Evolutionary conservation across 2,888 invertebrate genomes (phyloP).

Genomic region (Amphiduros pacificus): DNA sequence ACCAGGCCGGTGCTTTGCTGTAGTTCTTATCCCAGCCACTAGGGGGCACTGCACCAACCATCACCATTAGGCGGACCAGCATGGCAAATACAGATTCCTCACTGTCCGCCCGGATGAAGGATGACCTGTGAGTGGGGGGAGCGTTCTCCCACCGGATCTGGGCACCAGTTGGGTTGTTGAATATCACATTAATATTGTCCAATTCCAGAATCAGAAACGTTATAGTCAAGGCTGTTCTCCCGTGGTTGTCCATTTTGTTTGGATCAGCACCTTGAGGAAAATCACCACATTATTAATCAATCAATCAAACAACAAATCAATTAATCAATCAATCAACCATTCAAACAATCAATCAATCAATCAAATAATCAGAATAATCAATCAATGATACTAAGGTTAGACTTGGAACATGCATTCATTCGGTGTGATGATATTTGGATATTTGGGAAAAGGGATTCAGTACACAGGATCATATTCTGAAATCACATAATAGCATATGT

Average conservation of each 20-base stretch:
- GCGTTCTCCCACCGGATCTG: constrained; percentile 1
- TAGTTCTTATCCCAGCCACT: constrained; percentile 2
- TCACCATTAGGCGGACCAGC: constrained; percentile 5
- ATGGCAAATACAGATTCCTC: constrained; percentile 1
- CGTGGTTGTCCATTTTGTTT: constrained; percentile 9
- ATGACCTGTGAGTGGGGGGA: not conserved
- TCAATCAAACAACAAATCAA: not conserved
- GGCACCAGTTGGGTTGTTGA: not conserved
- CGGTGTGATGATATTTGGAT: too few relatives aligned
- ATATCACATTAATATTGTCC: constrained; percentile 14
- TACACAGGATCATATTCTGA: too few relatives aligned
- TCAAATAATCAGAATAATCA: too few relatives aligned
- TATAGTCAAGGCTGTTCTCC: constrained; percentile 1
- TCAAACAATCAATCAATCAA: too few relatives aligned
- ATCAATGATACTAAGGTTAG: too few relatives aligned
- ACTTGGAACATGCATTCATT: too few relatives aligned
- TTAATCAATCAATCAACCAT: too few relatives aligned
- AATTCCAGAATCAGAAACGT: constrained; percentile 11
- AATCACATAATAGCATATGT: too few relatives aligned
- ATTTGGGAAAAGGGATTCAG: too few relatives aligned
- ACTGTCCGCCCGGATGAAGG: too few relatives aligned
- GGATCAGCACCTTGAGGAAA: constrained; percentile 10
- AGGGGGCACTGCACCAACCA: constrained; percentile 4
- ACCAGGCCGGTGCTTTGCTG: constrained; percentile 9
- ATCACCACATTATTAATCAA: not conserved